Percentiles rank a stretch among this genome's conserved stretches.
Conservation (phyloP, 2,113 vertebrate species). For the Falcunculus frontatus region DNA sequence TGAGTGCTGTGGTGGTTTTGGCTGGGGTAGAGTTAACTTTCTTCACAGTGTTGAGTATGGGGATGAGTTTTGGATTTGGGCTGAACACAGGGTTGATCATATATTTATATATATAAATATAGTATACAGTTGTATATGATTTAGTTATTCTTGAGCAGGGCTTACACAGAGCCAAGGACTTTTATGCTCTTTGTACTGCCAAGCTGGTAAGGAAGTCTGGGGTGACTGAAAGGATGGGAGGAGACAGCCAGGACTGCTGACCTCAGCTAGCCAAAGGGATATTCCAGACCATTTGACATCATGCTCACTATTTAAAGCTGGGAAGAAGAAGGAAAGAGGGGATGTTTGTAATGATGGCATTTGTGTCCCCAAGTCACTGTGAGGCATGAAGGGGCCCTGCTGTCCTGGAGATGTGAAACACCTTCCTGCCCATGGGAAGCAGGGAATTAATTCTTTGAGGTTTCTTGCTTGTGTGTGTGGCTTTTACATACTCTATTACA, state of each 20-base stretch:
- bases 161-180: neutral
- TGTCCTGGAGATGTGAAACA: neutral
- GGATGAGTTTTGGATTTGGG: neutral
- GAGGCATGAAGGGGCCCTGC: fast-evolving
- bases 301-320: neutral
- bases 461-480: neutral
- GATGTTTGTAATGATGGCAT: fast-evolving
- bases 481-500: neutral
- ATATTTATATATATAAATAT: no score
- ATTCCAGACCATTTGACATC: neutral
- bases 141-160: neutral
- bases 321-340: neutral
- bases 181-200: neutral
- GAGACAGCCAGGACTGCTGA: neutral
- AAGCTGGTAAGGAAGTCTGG: neutral
- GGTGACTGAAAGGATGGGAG: neutral
- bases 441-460: neutral
- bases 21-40: neutral
- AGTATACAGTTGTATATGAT: no score
- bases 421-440: neutral
- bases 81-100: neutral
- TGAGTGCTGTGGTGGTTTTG: neutral
- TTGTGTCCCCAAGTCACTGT: neutral
- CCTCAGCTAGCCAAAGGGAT: neutral
- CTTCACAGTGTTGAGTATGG: neutral